Conservation (phyloP, 2,797 vertebrate species). For the Dendrocincla fuliginosa region DNA sequence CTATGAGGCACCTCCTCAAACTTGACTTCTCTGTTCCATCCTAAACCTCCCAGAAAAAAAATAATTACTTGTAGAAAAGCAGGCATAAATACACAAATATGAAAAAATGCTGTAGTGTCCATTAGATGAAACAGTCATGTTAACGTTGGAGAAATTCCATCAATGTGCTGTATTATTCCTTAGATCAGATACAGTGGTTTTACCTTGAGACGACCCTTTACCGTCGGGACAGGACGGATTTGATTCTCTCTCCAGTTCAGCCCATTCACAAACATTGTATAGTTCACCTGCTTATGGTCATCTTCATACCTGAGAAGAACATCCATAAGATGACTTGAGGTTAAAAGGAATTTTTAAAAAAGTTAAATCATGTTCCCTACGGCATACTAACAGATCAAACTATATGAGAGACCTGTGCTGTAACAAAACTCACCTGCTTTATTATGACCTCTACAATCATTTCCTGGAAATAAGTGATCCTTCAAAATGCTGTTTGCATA, state of each 20-base stretch:
- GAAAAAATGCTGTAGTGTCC: neutral
- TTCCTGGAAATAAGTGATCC: neutral
- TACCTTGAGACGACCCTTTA: slow-evolving; percentile 79
- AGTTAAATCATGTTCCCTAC: neutral
- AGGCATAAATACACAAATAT: neutral
- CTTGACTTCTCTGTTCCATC: neutral
- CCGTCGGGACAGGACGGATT: slow-evolving; percentile 56
- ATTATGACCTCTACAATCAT: neutral
- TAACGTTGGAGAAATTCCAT: neutral
- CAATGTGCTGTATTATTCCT: neutral
- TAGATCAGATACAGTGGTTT: slow-evolving; percentile 20
- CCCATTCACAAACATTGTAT: slow-evolving; percentile 79
- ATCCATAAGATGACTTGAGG: slow-evolving; percentile 2
- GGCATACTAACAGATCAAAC: neutral
- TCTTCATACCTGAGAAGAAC: slow-evolving; percentile 82
- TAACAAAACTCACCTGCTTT: neutral
- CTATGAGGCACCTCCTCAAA: fast-evolving
- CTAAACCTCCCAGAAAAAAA: neutral
- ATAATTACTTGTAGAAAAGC: neutral
- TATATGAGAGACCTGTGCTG: neutral
- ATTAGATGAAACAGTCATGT: neutral
- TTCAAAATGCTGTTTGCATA: neutral
- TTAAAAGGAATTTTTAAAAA: neutral
- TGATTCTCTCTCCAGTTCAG: slow-evolving; percentile 86
- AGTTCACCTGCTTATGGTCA: slow-evolving; percentile 81